These are phyloP conservation scores for Leptopilina clavipes DNA, from an alignment of 1,140 invertebrate genomes.

Conservation along the genomic window DNA sequence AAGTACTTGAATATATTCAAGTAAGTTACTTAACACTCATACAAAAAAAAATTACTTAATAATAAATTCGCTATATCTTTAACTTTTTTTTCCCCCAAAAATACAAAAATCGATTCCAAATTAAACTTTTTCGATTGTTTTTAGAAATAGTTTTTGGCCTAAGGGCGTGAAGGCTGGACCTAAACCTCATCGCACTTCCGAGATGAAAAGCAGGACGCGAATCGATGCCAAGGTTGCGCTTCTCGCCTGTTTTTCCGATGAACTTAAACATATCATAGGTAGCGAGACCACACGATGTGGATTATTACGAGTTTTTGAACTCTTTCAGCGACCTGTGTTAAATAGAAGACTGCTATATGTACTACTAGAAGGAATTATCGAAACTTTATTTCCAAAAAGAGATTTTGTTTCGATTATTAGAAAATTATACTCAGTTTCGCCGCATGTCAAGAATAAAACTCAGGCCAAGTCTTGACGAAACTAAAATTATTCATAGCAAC, in stretches of 20 bases:
- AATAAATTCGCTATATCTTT: too few relatives aligned
- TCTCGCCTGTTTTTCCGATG: slow-evolving; percentile 85
- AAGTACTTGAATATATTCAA: slow-evolving; percentile 91
- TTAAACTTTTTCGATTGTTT: slow-evolving; percentile 6
- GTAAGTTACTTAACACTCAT: slow-evolving; percentile 73
- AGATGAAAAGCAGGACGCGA: slow-evolving; percentile 86
- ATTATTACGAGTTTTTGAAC: slow-evolving; percentile 90
- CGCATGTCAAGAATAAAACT: slow-evolving; percentile 66
- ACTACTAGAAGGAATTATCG: slow-evolving; percentile 87
- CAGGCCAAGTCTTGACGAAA: slow-evolving; percentile 62
- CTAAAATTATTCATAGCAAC: neutral
- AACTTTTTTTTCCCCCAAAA: too few relatives aligned
- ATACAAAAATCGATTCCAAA: too few relatives aligned
- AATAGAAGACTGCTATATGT: slow-evolving; percentile 92
- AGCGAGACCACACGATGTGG: slow-evolving; percentile 91
- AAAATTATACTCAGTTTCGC: slow-evolving; percentile 80
- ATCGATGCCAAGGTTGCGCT: slow-evolving; percentile 91
- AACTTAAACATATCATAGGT: slow-evolving; percentile 93
- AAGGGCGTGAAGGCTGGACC: slow-evolving; percentile 81
- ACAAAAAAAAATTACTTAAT: neutral
- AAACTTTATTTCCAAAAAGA: slow-evolving; percentile 85
- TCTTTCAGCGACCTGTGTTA: slow-evolving; percentile 89
- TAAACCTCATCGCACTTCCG: slow-evolving; percentile 80
- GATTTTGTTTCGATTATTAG: slow-evolving; percentile 80
- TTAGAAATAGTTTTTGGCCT: slow-evolving; percentile 87